A percentile compares a stretch with the other conserved stretches of the same genome.
Evolutionary conservation across 2,113 vertebrate species (phyloP).

Genomic region (Crotalus helleri): DNA sequence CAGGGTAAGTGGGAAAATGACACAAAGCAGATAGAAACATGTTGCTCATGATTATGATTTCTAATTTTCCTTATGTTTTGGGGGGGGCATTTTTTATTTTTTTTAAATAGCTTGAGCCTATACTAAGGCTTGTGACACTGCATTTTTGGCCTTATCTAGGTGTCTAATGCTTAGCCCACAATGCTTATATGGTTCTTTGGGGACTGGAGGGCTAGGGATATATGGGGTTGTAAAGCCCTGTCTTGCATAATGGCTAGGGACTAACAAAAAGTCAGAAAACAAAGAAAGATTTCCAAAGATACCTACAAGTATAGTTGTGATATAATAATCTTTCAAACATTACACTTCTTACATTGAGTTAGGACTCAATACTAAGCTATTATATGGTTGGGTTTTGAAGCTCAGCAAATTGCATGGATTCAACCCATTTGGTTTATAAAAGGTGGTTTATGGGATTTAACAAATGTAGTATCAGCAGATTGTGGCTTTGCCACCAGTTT

Average conservation of each 20-base stretch:
- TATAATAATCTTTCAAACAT: background rate
- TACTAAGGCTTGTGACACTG: background rate
- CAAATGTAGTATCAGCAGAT: background rate
- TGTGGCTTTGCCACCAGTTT: background rate
- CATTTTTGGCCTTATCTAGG: background rate
- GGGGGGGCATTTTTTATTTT: background rate
- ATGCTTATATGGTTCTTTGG: background rate
- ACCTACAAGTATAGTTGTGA: background rate
- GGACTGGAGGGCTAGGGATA: background rate
- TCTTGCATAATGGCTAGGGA: background rate
- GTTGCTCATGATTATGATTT: background rate
- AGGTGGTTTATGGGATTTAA: background rate
- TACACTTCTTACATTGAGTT: background rate
- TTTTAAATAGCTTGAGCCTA: background rate
- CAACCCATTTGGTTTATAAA: background rate
- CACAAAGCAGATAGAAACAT: background rate
- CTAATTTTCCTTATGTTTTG: background rate
- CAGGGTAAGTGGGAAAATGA: background rate
- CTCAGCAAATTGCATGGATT: background rate
- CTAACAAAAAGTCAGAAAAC: background rate
- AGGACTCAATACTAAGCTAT: background rate
- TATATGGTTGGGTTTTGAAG: background rate
- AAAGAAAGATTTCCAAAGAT: background rate
- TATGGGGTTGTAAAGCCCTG: background rate
- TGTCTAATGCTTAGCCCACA: background rate